Evolutionary conservation across 1,140 invertebrate genomes (phyloP).

Genomic region (Drosophila seguyi): DNA sequence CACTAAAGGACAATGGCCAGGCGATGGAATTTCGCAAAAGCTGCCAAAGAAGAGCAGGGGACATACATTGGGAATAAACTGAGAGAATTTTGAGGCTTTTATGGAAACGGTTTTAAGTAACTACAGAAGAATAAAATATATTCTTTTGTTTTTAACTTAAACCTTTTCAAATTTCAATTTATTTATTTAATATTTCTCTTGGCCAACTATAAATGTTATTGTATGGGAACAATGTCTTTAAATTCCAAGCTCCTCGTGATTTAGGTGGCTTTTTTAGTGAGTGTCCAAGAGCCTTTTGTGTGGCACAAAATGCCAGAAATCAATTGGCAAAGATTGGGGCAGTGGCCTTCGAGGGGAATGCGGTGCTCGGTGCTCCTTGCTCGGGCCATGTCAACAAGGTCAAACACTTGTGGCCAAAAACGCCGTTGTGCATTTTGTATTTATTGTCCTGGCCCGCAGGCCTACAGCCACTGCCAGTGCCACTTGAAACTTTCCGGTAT

Average conservation of each 20-base stretch:
- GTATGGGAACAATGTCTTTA: neutral
- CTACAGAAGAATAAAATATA: neutral
- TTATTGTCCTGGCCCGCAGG: slow-evolving; percentile 42
- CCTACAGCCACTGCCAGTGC: slow-evolving; percentile 51
- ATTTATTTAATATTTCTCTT: neutral
- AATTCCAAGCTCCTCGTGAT: neutral
- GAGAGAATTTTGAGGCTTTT: neutral
- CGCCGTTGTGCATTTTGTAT: slow-evolving; percentile 33
- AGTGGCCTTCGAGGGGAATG: slow-evolving; percentile 9
- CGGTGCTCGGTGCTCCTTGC: neutral
- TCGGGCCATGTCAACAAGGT: slow-evolving; percentile 53
- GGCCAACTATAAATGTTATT: neutral
- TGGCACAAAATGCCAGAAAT: slow-evolving; percentile 37
- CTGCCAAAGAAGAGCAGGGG: slow-evolving; percentile 6
- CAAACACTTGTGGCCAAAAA: slow-evolving; percentile 71
- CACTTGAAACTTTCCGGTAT: slow-evolving; percentile 61
- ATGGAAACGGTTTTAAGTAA: neutral
- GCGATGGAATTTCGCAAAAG: slow-evolving; percentile 13
- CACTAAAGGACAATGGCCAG: slow-evolving; percentile 47
- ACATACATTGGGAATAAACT: neutral
- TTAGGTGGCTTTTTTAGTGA: neutral
- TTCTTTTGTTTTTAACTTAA: no score
- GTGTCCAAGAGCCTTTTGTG: slow-evolving; percentile 27
- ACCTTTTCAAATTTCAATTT: rapidly evolving
- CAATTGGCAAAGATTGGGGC: slow-evolving; percentile 24